phyloP scores from a whole-genome alignment of 2,113 vertebrate species.

The Marmota monax region DNA sequence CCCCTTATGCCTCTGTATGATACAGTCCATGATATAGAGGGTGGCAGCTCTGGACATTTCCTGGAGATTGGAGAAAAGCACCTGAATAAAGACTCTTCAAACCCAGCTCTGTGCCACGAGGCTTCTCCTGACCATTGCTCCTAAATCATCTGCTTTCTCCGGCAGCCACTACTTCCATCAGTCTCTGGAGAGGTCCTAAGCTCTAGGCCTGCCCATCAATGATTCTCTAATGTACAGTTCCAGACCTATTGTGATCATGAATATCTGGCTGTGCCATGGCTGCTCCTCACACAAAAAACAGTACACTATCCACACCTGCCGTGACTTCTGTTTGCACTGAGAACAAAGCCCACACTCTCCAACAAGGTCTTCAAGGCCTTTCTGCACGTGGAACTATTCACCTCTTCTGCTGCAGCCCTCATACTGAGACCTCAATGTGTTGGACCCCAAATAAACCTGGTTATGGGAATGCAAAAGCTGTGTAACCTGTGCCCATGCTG shows the following conservation, averaged over 20 bases:
- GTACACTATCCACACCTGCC: neutral
- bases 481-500: fast-evolving
- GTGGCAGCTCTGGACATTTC: neutral
- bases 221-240: fast-evolving
- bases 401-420: neutral
- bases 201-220: neutral
- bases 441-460: neutral
- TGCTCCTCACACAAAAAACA: fast-evolving
- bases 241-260: fast-evolving
- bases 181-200: neutral
- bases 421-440: neutral
- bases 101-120: neutral
- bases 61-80: neutral
- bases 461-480: neutral
- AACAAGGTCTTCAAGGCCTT: neutral
- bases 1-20: neutral
- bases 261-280: too few species aligned
- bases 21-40: neutral
- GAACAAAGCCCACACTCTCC: neutral
- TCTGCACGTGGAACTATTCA: fast-evolving
- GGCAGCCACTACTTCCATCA: neutral
- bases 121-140: neutral
- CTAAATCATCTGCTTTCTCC: neutral
- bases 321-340: neutral
- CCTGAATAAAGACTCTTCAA: neutral